Evolutionary conservation across 2,888 invertebrate genomes (phyloP), one percentile per base, ranked within the genome.

Genomic region (Phyllotreta cruciferae): DNA sequence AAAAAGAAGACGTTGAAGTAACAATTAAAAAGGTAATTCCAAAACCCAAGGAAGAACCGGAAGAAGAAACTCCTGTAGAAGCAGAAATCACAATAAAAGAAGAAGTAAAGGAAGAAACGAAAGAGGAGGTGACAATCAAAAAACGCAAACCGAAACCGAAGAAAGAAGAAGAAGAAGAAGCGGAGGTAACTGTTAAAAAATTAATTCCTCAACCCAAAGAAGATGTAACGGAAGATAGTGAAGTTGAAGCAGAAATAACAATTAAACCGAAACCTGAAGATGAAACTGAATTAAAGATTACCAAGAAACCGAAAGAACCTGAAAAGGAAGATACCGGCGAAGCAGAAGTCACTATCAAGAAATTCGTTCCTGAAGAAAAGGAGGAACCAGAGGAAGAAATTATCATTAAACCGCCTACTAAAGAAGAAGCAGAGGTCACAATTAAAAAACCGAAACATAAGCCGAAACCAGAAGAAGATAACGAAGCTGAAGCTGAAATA

Each of bases 361-460:
- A 75, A 60, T 55, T 62, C 8, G 54, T 68, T n/a, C 64, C 67
- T 39, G 61, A 86, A 67, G 89, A 44, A 39, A 55, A 61, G 0
- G 68, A 71, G 70, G 62, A 76, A 72, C 62, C 78, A 72, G 72
- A 56, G 68, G 63, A 55, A 63, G 61, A 66, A 60, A 53, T 83
- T 85, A 74, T 80, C 86, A 0, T 85, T 82, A 44, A 85, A 86
- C 76, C 72, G 87, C 36, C 47, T 49, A 66, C 24, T 61, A 66
- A 62, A 38, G 81, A 81, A 73, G 77, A 36, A 75, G 62, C 72
- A 69, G 39, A 80, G 47, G 44, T 68, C 42, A 67, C 53, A 47
- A 62, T 74, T 70, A 41, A 74, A 70, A 67, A 70, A 60, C 67
- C 67, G 6, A 70, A 70, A 62, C 67, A 67, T 41, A 66, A 73